A percentile compares a stretch with the other conserved stretches of the same genome.
Conservation (phyloP, 64 coral and sea anemone genomes). For the Cladopsammia gracilis region DNA sequence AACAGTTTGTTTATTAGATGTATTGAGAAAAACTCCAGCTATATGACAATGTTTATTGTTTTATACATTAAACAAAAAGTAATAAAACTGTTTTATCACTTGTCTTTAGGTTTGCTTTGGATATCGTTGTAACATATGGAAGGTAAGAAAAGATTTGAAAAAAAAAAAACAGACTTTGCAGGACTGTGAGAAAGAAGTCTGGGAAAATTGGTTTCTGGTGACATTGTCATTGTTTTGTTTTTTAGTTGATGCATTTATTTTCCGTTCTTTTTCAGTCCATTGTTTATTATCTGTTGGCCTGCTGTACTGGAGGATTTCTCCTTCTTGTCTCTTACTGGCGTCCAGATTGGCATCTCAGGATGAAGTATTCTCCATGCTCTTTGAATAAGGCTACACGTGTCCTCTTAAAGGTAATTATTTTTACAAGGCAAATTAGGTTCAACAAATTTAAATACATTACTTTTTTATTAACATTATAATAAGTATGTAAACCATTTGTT, state of each 20-base stretch:
- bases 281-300: slow-evolving; percentile 46
- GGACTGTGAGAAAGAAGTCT: background rate
- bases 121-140: slow-evolving; percentile 1
- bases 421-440: too few relatives aligned
- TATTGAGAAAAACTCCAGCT: too few relatives aligned
- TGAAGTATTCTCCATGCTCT: slow-evolving; percentile 48
- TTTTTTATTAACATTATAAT: too few relatives aligned
- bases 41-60: background rate
- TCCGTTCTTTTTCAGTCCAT: slow-evolving; percentile 33
- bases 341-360: slow-evolving; percentile 62
- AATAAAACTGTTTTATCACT: background rate
- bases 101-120: slow-evolving; percentile 31
- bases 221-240: background rate
- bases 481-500: too few relatives aligned
- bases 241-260: too few relatives aligned
- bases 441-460: too few relatives aligned
- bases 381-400: slow-evolving; percentile 42
- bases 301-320: slow-evolving; percentile 65
- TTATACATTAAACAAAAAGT: background rate
- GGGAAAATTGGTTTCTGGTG: background rate
- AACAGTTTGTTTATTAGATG: too few relatives aligned
- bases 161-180: background rate
- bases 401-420: slow-evolving; percentile 41
- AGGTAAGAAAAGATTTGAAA: background rate
- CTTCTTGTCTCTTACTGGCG: slow-evolving; percentile 64